phyloP scores from a whole-genome alignment of 2,888 invertebrate species.

The Hemistola chrysoprasaria region DNA sequence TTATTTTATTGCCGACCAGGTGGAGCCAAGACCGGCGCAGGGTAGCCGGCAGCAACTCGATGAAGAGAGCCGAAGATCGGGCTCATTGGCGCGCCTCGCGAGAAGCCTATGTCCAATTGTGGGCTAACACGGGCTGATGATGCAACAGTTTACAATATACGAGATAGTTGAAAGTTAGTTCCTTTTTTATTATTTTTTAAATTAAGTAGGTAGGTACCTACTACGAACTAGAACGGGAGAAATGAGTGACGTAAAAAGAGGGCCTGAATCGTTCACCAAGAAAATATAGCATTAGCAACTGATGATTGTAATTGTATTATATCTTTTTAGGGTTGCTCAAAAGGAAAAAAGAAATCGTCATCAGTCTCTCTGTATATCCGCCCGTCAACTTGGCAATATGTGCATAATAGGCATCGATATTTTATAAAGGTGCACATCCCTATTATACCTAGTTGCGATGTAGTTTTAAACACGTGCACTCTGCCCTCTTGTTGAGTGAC shows the following conservation, averaged over 20 bases:
- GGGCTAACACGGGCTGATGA: conserved; percentile 22
- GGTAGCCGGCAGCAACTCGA: conserved; percentile 20
- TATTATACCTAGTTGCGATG: background rate
- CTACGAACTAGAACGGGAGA: too few species aligned
- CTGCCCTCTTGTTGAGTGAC: conserved; percentile 16
- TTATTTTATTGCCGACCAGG: conserved; percentile 12
- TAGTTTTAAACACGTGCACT: conserved; percentile 10
- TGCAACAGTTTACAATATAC: conserved; percentile 23
- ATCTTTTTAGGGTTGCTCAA: too few species aligned
- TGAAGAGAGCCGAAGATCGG: conserved; percentile 19
- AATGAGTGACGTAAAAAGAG: too few species aligned
- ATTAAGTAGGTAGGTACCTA: too few species aligned
- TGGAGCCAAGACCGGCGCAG: conserved; percentile 16
- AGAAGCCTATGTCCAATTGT: conserved; percentile 14
- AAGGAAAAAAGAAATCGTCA: too few species aligned
- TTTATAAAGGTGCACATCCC: background rate
- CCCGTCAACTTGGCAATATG: too few species aligned
- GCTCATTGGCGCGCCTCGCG: conserved; percentile 16
- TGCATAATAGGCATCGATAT: background rate
- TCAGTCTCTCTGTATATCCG: too few species aligned
- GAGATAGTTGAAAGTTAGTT: conserved; percentile 24
- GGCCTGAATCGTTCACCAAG: too few species aligned
- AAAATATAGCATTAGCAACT: too few species aligned
- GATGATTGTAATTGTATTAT: too few species aligned
- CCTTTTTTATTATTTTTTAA: conserved; percentile 5